Evolutionary conservation across 2,797 vertebrate species (phyloP).

Genomic region (Chelidonichthys spinosus): DNA sequence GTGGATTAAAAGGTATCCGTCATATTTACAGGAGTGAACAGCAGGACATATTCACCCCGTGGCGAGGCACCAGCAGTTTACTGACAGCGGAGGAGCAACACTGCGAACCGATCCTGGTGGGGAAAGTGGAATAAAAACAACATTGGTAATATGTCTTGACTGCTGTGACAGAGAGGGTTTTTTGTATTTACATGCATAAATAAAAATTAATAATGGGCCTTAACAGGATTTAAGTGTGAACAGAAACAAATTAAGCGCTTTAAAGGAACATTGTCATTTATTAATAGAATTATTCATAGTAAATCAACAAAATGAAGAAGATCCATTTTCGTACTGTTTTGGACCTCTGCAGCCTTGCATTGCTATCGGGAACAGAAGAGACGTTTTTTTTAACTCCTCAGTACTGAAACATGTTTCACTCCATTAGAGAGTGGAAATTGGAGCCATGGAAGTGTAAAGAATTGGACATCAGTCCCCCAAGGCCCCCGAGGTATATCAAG

Average conservation of each 20-base stretch:
- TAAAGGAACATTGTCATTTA: slow-evolving; percentile 35
- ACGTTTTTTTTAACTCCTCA: slow-evolving; percentile 40
- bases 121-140: slow-evolving; percentile 10
- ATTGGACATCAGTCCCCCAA: slow-evolving; percentile 71
- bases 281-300: slow-evolving; percentile 40
- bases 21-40: slow-evolving; percentile 59
- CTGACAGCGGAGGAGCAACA: slow-evolving; percentile 37
- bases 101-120: slow-evolving; percentile 28
- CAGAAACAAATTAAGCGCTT: slow-evolving; percentile 11
- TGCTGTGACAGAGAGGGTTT: slow-evolving; percentile 34
- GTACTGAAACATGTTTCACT: slow-evolving; percentile 70
- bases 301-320: slow-evolving; percentile 12
- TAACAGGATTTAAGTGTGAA: neutral
- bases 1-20: slow-evolving; percentile 62
- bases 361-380: slow-evolving; percentile 34
- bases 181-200: slow-evolving; percentile 36
- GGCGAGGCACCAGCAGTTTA: slow-evolving; percentile 44
- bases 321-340: slow-evolving; percentile 15
- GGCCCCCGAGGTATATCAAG: slow-evolving; percentile 70
- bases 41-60: slow-evolving; percentile 43
- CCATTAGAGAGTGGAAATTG: slow-evolving; percentile 80
- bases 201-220: slow-evolving; percentile 4
- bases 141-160: slow-evolving; percentile 15
- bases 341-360: slow-evolving; percentile 7
- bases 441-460: slow-evolving; percentile 77